A percentile compares a stretch with the other conserved stretches of the same genome.
Evolutionary conservation across 2,797 vertebrate species (phyloP).

Genomic region (Euthynnus affinis): DNA sequence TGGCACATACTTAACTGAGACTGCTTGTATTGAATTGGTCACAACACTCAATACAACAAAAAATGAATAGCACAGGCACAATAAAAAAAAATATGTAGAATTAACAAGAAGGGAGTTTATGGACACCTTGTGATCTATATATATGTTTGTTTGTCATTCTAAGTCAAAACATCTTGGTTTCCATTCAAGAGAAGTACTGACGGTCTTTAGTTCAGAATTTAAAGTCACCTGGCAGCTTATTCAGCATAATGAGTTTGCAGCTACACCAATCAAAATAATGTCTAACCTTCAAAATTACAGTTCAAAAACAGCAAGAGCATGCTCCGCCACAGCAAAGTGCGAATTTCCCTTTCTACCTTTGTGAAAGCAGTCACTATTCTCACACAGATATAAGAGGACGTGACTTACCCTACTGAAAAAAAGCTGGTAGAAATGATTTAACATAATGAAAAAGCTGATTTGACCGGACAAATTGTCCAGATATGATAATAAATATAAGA

Average conservation of each 20-base stretch:
- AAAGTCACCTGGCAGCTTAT: neutral
- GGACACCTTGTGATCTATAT: neutral
- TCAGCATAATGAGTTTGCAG: neutral
- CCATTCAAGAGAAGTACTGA: slow-evolving; percentile 2
- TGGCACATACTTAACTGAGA: slow-evolving; percentile 17
- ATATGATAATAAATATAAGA: neutral
- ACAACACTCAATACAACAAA: neutral
- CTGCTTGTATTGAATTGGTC: slow-evolving; percentile 1
- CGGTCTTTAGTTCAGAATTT: neutral
- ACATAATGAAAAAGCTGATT: neutral
- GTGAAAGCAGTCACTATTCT: neutral
- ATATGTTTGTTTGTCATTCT: neutral
- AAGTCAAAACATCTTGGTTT: neutral
- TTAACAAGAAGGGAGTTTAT: neutral
- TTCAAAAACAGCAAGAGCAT: neutral
- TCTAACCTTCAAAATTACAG: slow-evolving; percentile 5
- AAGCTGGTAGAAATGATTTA: neutral
- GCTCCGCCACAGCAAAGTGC: neutral
- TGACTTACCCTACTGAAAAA: neutral
- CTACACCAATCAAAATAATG: slow-evolving; percentile 3
- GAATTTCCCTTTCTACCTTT: neutral
- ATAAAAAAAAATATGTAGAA: neutral
- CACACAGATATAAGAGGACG: neutral
- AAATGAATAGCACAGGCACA: too few species aligned
- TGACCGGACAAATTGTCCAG: neutral